Conservation (phyloP, 2,797 vertebrate genomes). For the Acanthurus lineatus region DNA sequence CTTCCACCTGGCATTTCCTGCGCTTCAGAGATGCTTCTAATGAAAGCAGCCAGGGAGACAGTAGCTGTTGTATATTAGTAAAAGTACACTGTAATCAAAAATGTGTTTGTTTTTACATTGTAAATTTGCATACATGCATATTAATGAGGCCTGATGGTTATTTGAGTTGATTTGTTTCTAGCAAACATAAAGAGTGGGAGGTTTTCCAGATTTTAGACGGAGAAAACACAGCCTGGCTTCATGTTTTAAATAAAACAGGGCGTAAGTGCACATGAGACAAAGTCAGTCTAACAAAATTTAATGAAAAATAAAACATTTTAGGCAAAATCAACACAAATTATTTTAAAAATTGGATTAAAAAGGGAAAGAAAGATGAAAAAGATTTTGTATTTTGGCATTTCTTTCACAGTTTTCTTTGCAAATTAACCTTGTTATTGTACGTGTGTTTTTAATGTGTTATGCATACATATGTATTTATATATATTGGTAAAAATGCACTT, state of each 20-base stretch:
- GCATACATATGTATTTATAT: constrained; percentile 18
- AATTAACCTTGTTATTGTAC: constrained; percentile 30
- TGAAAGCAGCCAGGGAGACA: constrained; percentile 28
- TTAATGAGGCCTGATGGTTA: constrained; percentile 60
- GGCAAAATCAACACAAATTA: constrained; percentile 14
- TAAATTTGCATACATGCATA: constrained; percentile 36
- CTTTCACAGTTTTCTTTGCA: constrained; percentile 3
- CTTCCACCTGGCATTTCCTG: constrained; percentile 69
- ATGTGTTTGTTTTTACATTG: constrained; percentile 25
- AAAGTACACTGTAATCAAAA: constrained; percentile 27
- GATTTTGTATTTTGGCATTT: background rate
- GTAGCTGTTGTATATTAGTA: constrained; percentile 1
- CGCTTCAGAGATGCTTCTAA: constrained; percentile 34
- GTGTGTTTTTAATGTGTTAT: constrained; percentile 26
- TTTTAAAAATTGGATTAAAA: constrained; percentile 12
- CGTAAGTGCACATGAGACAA: constrained; percentile 32
- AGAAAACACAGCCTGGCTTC: constrained; percentile 25
- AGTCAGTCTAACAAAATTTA: constrained; percentile 15
- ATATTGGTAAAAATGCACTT: constrained; percentile 49
- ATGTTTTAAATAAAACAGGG: constrained; percentile 26
- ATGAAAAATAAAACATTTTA: constrained; percentile 17
- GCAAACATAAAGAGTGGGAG: constrained; percentile 69
- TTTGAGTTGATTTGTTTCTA: constrained; percentile 70
- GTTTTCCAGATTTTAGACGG: constrained; percentile 38
- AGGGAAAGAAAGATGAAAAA: background rate